Percentiles rank a stretch among this genome's conserved stretches.
Evolutionary conservation across 2,797 vertebrate genomes (phyloP).

Genomic region (Natrix natrix): DNA sequence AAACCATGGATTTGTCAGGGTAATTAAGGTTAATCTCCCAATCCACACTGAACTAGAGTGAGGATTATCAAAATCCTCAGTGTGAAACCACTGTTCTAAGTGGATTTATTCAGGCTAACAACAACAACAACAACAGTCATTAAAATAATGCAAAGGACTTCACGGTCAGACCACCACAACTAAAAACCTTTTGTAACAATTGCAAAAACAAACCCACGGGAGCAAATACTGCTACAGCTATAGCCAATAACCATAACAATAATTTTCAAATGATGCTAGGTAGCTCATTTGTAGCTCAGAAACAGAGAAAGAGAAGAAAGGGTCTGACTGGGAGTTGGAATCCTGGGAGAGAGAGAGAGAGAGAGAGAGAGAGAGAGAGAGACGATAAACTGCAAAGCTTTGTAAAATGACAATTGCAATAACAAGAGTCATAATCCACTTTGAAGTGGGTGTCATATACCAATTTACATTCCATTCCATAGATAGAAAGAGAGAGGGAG

Average conservation of each 20-base stretch:
- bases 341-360: too few relatives aligned
- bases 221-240: too few relatives aligned
- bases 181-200: not conserved
- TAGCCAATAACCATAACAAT: not conserved
- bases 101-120: not conserved
- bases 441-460: slow-evolving; percentile 2
- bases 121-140: not conserved
- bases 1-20: not conserved
- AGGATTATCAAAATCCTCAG: not conserved
- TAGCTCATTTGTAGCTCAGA: not conserved
- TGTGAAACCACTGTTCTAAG: not conserved
- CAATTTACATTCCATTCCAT: slow-evolving; percentile 7
- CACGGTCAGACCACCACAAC: not conserved
- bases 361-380: not conserved
- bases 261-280: not conserved
- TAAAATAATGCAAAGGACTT: not conserved
- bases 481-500: not conserved
- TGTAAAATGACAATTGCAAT: not conserved
- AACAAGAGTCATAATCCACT: not conserved
- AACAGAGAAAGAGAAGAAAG: not conserved
- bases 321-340: not conserved
- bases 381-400: not conserved
- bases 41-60: not conserved
- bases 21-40: not conserved
- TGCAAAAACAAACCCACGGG: not conserved